phyloP scores from a whole-genome alignment of 2,113 vertebrate genomes.

The Theropithecus gelada region DNA sequence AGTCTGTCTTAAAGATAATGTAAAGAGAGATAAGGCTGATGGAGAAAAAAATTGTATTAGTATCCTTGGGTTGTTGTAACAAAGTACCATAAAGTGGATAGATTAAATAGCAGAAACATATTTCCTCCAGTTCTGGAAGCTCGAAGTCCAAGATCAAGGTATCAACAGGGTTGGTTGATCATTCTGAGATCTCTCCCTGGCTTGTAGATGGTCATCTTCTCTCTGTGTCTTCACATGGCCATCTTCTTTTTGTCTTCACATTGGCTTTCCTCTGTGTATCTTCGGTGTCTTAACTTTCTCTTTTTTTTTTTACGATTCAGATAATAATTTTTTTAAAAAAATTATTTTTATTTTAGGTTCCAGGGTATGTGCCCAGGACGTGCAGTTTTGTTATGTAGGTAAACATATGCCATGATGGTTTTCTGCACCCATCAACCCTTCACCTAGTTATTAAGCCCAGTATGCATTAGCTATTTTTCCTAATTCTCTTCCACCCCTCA shows the following conservation, averaged over 20 bases:
- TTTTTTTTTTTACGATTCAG: too few species aligned
- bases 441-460: too few species aligned
- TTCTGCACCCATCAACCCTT: too few species aligned
- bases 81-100: neutral
- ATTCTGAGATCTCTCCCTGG: neutral
- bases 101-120: neutral
- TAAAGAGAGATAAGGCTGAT: neutral
- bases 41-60: neutral
- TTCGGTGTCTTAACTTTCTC: neutral
- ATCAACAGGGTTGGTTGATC: neutral
- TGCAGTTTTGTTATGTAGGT: too few species aligned
- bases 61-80: neutral
- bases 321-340: too few species aligned
- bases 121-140: neutral
- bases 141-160: neutral
- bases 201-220: neutral
- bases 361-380: too few species aligned
- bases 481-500: too few species aligned
- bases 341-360: too few species aligned
- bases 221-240: neutral
- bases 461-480: too few species aligned
- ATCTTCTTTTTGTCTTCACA: neutral
- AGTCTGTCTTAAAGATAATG: neutral
- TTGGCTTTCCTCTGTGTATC: neutral
- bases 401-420: too few species aligned